These are phyloP conservation scores for Cliona cf. orientalis DNA, from an alignment of 37 sponge, comb jelly and placozoan species.

Conservation along the genomic window DNA sequence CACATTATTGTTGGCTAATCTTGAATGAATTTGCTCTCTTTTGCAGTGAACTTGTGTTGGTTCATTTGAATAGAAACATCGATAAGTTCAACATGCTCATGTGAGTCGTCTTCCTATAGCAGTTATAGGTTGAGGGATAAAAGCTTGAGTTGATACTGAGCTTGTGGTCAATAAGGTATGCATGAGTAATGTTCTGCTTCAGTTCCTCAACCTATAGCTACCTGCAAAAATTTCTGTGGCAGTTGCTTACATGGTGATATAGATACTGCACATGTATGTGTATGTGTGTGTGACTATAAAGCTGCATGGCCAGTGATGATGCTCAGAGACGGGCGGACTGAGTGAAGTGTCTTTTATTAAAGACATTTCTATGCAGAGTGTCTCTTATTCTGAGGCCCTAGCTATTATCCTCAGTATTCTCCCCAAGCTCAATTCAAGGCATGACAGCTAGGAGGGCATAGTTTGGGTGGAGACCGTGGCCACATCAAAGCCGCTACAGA, in stretches of 20 bases:
- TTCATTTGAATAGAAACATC: constrained; percentile 77
- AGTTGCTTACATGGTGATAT: too few relatives aligned
- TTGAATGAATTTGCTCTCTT: constrained; percentile 2
- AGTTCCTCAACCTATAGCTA: too few relatives aligned
- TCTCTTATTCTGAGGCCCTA: background rate
- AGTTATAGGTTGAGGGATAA: background rate
- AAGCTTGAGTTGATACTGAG: background rate
- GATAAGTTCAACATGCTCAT: constrained; percentile 97
- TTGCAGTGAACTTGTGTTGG: constrained; percentile 79
- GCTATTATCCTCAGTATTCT: background rate
- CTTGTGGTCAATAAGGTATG: too few relatives aligned
- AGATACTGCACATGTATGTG: too few relatives aligned
- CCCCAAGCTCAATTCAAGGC: too few relatives aligned
- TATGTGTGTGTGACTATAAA: background rate
- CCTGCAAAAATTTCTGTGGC: too few relatives aligned
- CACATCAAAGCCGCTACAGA: too few relatives aligned
- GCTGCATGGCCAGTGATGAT: constrained; percentile 35
- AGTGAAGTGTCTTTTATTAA: background rate
- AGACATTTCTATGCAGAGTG: constrained; percentile 8
- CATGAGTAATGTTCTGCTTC: too few relatives aligned
- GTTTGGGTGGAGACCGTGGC: too few relatives aligned
- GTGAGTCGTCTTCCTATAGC: constrained; percentile 57
- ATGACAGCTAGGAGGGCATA: too few relatives aligned
- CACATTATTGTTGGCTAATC: too few relatives aligned
- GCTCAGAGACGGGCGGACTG: constrained; percentile 61